Base-by-base conservation (phyloP, 1,140 invertebrate genomes). In the Ruditapes philippinarum region DNA sequence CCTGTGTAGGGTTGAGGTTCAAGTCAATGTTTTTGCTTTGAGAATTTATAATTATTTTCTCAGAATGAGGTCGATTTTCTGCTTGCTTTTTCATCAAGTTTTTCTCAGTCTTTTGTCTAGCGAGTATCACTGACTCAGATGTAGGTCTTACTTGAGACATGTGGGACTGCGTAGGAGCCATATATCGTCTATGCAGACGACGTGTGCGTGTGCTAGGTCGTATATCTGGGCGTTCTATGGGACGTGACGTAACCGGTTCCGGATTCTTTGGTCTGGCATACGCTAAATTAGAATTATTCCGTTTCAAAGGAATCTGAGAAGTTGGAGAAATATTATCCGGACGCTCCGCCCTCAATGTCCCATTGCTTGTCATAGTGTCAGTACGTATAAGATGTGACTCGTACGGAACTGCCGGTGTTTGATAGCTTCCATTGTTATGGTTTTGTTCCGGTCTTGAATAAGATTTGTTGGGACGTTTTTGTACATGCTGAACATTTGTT, bases 21-120 rank as follows among this genome's bases (percentile, higher is more conserved):
- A 89, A 31, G 33, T 79, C 81, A 38, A 89, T 57, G 17, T 70
- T 76, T 76, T 89, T 89, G 54, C 76, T 89, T 28, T 36, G 25
- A n/a, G 87, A 82, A 60, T 89, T 89, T 2, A 83, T 22, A 19
- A 73, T n/a, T 22, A 89, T 89, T 82, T 89, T 89, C 42, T 89
- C 87, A 22, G 87, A 89, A 40, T 89, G 78, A 31, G 87, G 87
- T 74, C 87, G 70, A 33, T 73, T 83, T 42, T 82, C 78, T 45
- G 68, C 78, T 42, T 89, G 60, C 49, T 74, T 70, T 82, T 83
- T 89, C 54, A 82, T 42, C 17, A 89, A 25, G 65, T 89, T 89
- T 36, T 89, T 82, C 49, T 89, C 87, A 42, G 87, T 89, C 45
- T 83, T 89, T 89, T 89, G 87, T 22, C 87, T 51, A 22, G 87